Conservation (phyloP, 2,888 invertebrate species). For the Protonemura montana region DNA sequence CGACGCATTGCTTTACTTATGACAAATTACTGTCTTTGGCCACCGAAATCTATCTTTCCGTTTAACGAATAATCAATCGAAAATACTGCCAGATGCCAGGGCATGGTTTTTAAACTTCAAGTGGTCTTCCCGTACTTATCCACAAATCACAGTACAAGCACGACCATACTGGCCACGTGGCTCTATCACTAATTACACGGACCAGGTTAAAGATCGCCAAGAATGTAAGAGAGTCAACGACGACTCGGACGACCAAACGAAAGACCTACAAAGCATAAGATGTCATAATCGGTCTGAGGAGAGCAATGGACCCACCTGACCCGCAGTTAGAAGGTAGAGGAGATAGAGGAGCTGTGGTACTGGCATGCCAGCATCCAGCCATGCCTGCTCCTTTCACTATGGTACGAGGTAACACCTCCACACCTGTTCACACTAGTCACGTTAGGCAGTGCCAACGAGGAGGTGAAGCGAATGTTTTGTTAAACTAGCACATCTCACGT, state of each 20-base stretch:
- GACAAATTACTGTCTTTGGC: too few relatives aligned
- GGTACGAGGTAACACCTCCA: background rate
- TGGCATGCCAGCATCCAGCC: background rate
- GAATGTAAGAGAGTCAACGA: background rate
- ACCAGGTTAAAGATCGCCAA: background rate
- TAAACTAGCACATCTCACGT: background rate
- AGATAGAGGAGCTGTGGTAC: too few relatives aligned
- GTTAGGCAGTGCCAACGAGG: background rate
- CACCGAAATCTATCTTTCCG: too few relatives aligned
- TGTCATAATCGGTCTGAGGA: background rate
- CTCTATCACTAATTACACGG: background rate
- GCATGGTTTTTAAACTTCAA: too few relatives aligned
- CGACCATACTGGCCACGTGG: too few relatives aligned
- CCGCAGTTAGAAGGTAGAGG: background rate
- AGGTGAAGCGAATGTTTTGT: background rate
- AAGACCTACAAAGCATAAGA: background rate
- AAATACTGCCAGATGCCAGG: too few relatives aligned
- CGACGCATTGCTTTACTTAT: too few relatives aligned
- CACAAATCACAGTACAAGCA: too few relatives aligned
- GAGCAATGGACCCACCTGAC: conserved; percentile 12
- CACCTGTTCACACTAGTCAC: conserved; percentile 7
- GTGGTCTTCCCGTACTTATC: too few relatives aligned
- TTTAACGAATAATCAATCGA: too few relatives aligned
- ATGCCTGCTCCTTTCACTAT: background rate
- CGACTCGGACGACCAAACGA: background rate